phyloP scores from a whole-genome alignment of 2,888 invertebrate genomes.

The Tipula lateralis region DNA sequence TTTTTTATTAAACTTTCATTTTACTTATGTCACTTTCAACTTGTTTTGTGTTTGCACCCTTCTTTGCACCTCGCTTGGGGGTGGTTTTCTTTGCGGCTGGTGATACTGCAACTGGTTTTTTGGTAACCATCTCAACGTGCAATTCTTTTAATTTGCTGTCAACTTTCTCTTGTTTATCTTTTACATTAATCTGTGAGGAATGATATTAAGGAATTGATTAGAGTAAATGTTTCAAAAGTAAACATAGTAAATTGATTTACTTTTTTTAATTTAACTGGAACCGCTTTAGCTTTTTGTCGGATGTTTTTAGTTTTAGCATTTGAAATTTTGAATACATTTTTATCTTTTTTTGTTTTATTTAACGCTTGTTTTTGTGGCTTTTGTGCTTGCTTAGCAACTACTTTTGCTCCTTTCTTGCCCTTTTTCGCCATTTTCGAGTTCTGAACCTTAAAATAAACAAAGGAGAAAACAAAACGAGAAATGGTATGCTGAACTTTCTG shows the following conservation, averaged over 20 bases:
- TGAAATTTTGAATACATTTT: constrained; percentile 46
- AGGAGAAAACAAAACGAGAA: not conserved
- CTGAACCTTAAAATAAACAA: constrained; percentile 27
- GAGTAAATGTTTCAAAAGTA: not conserved
- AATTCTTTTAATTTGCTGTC: constrained; percentile 45
- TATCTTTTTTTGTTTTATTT: constrained; percentile 44
- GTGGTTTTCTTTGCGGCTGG: constrained; percentile 40
- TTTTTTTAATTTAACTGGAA: constrained; percentile 47
- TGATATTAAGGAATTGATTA: not conserved
- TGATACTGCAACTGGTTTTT: constrained; percentile 39
- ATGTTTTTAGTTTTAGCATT: constrained; percentile 41
- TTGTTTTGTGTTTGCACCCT: constrained; percentile 42
- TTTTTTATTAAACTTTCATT: constrained; percentile 41
- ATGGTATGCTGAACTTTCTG: constrained; percentile 7
- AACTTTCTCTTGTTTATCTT: constrained; percentile 44
- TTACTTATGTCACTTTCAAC: constrained; percentile 42
- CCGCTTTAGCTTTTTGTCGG: constrained; percentile 45
- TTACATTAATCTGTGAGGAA: constrained; percentile 44
- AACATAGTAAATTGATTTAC: constrained; percentile 36
- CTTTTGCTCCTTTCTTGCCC: constrained; percentile 38
- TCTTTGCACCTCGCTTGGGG: constrained; percentile 35
- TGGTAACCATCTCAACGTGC: constrained; percentile 47
- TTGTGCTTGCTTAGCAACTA: not conserved
- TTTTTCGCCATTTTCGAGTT: constrained; percentile 30
- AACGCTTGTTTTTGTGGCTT: constrained; percentile 35